Evolutionary conservation across 2,797 vertebrate species (phyloP).

Genomic region (Mallotus villosus): DNA sequence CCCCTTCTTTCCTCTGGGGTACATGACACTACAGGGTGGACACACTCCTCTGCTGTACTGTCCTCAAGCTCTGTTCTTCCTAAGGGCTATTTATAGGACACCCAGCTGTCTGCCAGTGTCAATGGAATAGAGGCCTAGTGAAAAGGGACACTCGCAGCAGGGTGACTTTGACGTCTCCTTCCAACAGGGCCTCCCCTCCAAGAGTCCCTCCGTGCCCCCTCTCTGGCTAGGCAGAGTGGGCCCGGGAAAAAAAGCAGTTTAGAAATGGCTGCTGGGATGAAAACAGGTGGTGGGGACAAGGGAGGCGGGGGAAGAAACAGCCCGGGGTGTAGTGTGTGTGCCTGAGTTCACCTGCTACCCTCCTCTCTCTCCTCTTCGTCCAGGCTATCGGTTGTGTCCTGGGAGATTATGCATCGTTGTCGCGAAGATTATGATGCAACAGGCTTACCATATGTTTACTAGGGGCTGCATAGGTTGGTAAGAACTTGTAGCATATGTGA

Average conservation of each 20-base stretch:
- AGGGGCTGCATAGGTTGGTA: slow-evolving; percentile 29
- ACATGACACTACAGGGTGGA: slow-evolving; percentile 29
- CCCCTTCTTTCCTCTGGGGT: slow-evolving; percentile 18
- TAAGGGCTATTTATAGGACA: slow-evolving; percentile 67
- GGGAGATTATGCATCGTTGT: slow-evolving; percentile 19
- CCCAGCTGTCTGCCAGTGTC: slow-evolving; percentile 73
- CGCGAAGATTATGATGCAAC: slow-evolving; percentile 34
- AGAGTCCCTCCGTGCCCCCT: slow-evolving; percentile 15
- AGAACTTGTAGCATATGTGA: slow-evolving; percentile 4
- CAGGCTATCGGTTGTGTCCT: background rate
- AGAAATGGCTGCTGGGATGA: slow-evolving; percentile 48
- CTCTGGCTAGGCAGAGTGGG: slow-evolving; percentile 40
- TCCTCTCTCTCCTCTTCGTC: background rate
- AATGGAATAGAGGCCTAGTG: slow-evolving; percentile 49
- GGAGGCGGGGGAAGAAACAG: background rate
- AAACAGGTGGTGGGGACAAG: too few species aligned
- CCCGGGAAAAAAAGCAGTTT: slow-evolving; percentile 52
- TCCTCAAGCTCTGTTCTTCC: slow-evolving; percentile 57
- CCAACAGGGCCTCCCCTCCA: slow-evolving; percentile 29
- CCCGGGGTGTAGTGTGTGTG: slow-evolving; percentile 15
- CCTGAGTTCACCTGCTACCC: background rate
- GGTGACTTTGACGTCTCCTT: slow-evolving; percentile 69
- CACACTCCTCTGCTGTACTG: slow-evolving; percentile 39
- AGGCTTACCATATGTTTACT: slow-evolving; percentile 33
- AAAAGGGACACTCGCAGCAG: slow-evolving; percentile 62